phyloP scores from a whole-genome alignment of 2,113 vertebrate genomes.

The Orycteropus afer region DNA sequence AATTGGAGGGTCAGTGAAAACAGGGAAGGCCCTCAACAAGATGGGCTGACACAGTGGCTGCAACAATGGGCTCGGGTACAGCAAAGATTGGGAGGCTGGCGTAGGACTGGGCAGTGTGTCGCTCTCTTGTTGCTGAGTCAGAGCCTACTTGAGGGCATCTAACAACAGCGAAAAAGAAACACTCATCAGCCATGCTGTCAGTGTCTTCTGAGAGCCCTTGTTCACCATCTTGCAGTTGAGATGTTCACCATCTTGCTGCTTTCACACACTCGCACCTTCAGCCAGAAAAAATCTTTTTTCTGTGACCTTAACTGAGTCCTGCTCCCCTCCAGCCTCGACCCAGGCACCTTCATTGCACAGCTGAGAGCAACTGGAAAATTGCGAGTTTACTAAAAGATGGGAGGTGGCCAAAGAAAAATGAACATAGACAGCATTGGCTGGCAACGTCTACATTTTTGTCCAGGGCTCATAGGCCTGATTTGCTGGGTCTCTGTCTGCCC shows the following conservation, averaged over 20 bases:
- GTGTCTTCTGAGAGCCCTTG: neutral
- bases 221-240: neutral
- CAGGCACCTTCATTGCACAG: neutral
- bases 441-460: neutral
- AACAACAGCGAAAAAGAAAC: too few relatives aligned
- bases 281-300: neutral
- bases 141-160: too few relatives aligned
- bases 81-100: too few relatives aligned
- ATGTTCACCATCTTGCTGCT: neutral
- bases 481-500: too few relatives aligned
- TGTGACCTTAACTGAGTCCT: neutral
- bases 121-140: too few relatives aligned
- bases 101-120: too few relatives aligned
- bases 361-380: conserved; percentile 30
- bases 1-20: too few relatives aligned
- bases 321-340: neutral
- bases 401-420: neutral
- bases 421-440: neutral
- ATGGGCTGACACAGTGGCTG: too few relatives aligned
- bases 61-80: too few relatives aligned
- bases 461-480: neutral
- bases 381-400: neutral
- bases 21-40: too few relatives aligned
- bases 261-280: neutral
- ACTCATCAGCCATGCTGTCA: neutral